Base-by-base conservation (phyloP, 1,140 invertebrate genomes). In the Dinothrombium tinctorium region DNA sequence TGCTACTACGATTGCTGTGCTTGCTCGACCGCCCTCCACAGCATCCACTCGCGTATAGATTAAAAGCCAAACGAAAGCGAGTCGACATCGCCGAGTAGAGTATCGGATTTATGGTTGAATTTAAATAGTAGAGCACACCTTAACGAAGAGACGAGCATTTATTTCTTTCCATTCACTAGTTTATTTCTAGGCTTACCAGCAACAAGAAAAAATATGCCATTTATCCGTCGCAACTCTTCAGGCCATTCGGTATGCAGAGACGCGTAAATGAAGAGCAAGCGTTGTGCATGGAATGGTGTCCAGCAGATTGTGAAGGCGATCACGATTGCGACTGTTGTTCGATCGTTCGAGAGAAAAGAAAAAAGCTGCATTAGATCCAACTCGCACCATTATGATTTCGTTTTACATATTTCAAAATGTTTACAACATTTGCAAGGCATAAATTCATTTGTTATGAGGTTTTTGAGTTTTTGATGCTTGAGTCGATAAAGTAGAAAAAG, bases 261-360 rank as follows among this genome's bases (percentile, higher is more conserved):
- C 3, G 69, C 66, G 53, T 79, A 80, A 38, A 78, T 69, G 23
- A 74, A 73, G 45, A 83, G 64, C 14, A 86, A 61, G 14, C 82
- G 57, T 58, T 87, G 82, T 19, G 74, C 69, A 54, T 89, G 82
- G 56, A 86, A 89, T n/a, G 83, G 83, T 2, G 79, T 78, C 82
- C 82, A 89, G 58, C 81, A 87, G 14, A 86, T 62, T 62, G 87
- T 86, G 62, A 90, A 90, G 11, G 79, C 79, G 31, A 84, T 69
- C 21, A 84, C 81, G 20, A 90, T 81, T 17, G 79, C 80, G 45
- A 86, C 83, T 90, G 68, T 0, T n/a, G n/a, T n/a, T n/a, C n/a
- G n/a, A n/a, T n/a, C n/a, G n/a, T n/a, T n/a, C n/a, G n/a, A n/a
- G 12, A 28, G n/a, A 8, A 28, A 28, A 7, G n/a, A 28, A n/a